phyloP scores from a whole-genome alignment of 2,113 vertebrate genomes.

The Xiphias gladius region DNA sequence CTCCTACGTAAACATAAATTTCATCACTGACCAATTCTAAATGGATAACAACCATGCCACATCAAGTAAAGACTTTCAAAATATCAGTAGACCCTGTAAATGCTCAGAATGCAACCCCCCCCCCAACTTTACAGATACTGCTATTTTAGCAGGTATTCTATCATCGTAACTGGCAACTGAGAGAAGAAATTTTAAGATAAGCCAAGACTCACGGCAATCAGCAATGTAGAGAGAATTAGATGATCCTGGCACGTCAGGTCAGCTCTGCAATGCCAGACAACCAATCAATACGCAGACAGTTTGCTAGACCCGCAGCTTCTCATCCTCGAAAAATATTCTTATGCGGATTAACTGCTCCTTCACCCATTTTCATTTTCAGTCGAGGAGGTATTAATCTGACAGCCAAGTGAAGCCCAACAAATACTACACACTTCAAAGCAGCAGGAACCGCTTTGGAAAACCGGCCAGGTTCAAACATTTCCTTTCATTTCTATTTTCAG shows the following conservation, averaged over 20 bases:
- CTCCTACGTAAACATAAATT: constrained; percentile 13
- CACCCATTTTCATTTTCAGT: constrained; percentile 83
- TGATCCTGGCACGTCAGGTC: constrained; percentile 56
- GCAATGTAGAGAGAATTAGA: constrained; percentile 53
- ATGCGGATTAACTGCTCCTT: constrained; percentile 83
- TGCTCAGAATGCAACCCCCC: not conserved
- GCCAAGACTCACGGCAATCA: constrained; percentile 44
- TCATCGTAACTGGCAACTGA: constrained; percentile 15
- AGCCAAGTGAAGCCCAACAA: constrained; percentile 83
- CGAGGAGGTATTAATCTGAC: constrained; percentile 85
- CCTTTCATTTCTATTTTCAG: constrained; percentile 70
- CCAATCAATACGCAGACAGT: constrained; percentile 79
- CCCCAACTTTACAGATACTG: constrained; percentile 5
- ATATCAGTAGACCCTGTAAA: constrained; percentile 15
- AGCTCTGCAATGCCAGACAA: constrained; percentile 65
- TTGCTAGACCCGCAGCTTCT: constrained; percentile 73
- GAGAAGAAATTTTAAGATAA: constrained; percentile 35
- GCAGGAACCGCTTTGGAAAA: constrained; percentile 67
- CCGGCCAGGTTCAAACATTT: constrained; percentile 70
- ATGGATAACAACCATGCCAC: constrained; percentile 15
- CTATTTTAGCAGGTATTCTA: not conserved
- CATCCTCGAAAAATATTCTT: constrained; percentile 77
- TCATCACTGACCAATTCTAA: constrained; percentile 42
- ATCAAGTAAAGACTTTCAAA: constrained; percentile 25
- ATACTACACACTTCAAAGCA: constrained; percentile 82